Evolutionary conservation across 2,888 invertebrate genomes (phyloP).

Genomic region (Tinea semifulvella): DNA sequence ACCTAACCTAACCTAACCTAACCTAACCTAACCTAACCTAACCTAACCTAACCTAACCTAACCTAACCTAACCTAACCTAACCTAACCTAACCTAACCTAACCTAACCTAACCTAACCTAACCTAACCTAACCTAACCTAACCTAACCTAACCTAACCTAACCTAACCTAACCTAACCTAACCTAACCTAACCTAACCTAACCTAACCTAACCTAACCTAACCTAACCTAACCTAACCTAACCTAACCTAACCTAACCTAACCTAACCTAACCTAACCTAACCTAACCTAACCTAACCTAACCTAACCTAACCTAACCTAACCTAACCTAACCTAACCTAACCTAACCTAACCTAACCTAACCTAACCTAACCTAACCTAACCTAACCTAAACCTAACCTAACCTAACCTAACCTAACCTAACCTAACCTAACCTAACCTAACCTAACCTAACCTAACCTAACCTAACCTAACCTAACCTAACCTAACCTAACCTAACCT

Average conservation of each 20-base stretch:
- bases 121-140: conserved; percentile 17
- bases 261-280: conserved; percentile 10
- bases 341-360: conserved; percentile 4
- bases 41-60: conserved; percentile 12
- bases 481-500: conserved; percentile 8
- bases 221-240: conserved; percentile 10
- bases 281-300: conserved; percentile 3
- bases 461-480: conserved; percentile 10
- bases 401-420: conserved; percentile 10
- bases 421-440: conserved; percentile 10
- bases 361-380: conserved; percentile 10
- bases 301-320: conserved; percentile 3
- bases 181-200: conserved; percentile 12
- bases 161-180: conserved; percentile 12
- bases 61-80: conserved; percentile 9
- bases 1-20: conserved; percentile 13
- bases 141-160: conserved; percentile 16
- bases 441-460: conserved; percentile 10
- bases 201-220: conserved; percentile 12
- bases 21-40: conserved; percentile 16
- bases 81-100: conserved; percentile 16
- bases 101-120: conserved; percentile 17
- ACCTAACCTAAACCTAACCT: conserved; percentile 10
- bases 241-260: too few species aligned
- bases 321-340: conserved; percentile 1